These are phyloP conservation scores for Sinonovacula constricta DNA, from an alignment of 1,140 invertebrate genomes.

Conservation along the genomic window DNA sequence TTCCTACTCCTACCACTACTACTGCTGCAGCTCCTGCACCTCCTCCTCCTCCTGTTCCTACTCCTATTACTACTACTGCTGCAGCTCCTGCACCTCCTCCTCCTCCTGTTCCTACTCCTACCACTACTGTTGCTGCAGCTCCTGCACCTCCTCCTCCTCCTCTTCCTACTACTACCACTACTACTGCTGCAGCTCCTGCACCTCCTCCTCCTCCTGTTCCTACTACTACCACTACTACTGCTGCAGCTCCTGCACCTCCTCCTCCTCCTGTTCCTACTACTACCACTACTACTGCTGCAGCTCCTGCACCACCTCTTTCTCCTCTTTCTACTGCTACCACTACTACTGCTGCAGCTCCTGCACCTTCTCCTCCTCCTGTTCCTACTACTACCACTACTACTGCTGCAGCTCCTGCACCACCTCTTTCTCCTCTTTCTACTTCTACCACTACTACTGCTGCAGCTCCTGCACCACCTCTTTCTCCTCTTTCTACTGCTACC, in stretches of 20 bases:
- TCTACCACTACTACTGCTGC: background rate
- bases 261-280: no score
- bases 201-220: no score
- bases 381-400: background rate
- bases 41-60: no score
- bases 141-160: background rate
- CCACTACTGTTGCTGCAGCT: background rate
- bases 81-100: background rate
- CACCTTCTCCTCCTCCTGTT: background rate
- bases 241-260: no score
- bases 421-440: background rate
- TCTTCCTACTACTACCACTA: no score
- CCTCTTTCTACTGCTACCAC: background rate
- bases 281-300: no score
- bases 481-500: no score
- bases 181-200: background rate
- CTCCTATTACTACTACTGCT: background rate
- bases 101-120: no score
- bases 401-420: background rate
- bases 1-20: background rate
- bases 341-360: background rate
- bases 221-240: no score
- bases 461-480: slow-evolving; percentile 2
- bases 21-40: no score
- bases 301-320: background rate